Evolutionary conservation across 2,888 invertebrate genomes (phyloP), one percentile per base, ranked within the genome.

Genomic region (Penaeus monodon): DNA sequence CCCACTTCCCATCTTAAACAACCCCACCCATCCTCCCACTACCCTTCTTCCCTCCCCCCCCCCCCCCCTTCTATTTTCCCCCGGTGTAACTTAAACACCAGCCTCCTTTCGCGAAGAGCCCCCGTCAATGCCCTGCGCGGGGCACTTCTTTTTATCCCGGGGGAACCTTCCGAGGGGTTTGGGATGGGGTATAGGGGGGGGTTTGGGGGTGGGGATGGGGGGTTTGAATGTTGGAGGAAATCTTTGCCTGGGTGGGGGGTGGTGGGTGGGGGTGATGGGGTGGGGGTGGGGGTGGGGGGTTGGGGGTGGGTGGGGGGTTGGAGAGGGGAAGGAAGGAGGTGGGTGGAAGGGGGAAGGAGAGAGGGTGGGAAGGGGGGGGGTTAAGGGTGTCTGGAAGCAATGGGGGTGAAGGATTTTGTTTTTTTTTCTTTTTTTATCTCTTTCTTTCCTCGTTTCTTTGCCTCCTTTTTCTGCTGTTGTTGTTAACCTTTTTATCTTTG

Each of bases 51-150:
- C 49, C 65, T 24, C 3, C 80, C 64, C 17, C 38, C 33, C 20
- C 38, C 66, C 49, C 44, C 29, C 29, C 44, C 3, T 17, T 1
- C 68, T 12, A 74, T 29, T n/a, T n/a, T 74, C 38, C 70, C 27
- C 76, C 77, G 64, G 65, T 66, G 66, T 64, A 74, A 64, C 74
- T 74, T 83, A 73, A 64, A 65, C 68, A 65, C 44, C n/a, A n/a
- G n/a, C n/a, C n/a, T n/a, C n/a, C n/a, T n/a, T n/a, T n/a, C n/a
- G n/a, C n/a, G n/a, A n/a, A n/a, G n/a, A n/a, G n/a, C n/a, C n/a
- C n/a, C n/a, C n/a, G n/a, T n/a, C n/a, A n/a, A n/a, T n/a, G n/a
- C n/a, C n/a, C n/a, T n/a, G n/a, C n/a, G n/a, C n/a, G n/a, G n/a
- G n/a, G n/a, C n/a, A n/a, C n/a, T n/a, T n/a, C n/a, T n/a, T n/a